Evolutionary conservation across 2,888 invertebrate species (phyloP).

Genomic region (Epinotia demarniana): DNA sequence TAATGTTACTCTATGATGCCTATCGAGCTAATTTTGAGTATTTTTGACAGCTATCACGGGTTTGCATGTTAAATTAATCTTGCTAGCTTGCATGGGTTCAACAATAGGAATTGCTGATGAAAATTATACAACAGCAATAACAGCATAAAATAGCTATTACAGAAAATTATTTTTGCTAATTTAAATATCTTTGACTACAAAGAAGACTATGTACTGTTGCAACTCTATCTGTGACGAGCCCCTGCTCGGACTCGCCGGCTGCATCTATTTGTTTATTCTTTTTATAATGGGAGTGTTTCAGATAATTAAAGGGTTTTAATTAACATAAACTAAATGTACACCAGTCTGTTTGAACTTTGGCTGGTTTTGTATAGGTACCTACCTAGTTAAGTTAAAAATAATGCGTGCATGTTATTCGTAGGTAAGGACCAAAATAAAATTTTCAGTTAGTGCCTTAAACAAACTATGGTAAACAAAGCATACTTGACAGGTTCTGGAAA

Average conservation of each 20-base stretch:
- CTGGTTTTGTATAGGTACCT: not conserved
- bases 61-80: no score
- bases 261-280: conserved; percentile 55
- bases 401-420: not conserved
- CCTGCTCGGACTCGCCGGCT: conserved; percentile 48
- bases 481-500: not conserved
- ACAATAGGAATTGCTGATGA: not conserved
- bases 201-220: conserved; percentile 3
- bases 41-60: no score
- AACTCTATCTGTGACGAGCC: conserved; percentile 48
- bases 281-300: conserved; percentile 61
- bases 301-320: conserved; percentile 26
- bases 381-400: not conserved
- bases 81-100: not conserved
- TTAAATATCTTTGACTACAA: no score
- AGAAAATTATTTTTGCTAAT: not conserved
- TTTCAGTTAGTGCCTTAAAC: not conserved
- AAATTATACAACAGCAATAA: not conserved
- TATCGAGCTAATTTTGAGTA: no score
- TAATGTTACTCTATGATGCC: no score
- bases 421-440: not conserved
- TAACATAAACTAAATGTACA: conserved; percentile 1
- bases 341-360: not conserved
- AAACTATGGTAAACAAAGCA: not conserved
- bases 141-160: not conserved